Base-by-base conservation (phyloP, 2,888 invertebrate species). In the Drosophila antonietae region DNA sequence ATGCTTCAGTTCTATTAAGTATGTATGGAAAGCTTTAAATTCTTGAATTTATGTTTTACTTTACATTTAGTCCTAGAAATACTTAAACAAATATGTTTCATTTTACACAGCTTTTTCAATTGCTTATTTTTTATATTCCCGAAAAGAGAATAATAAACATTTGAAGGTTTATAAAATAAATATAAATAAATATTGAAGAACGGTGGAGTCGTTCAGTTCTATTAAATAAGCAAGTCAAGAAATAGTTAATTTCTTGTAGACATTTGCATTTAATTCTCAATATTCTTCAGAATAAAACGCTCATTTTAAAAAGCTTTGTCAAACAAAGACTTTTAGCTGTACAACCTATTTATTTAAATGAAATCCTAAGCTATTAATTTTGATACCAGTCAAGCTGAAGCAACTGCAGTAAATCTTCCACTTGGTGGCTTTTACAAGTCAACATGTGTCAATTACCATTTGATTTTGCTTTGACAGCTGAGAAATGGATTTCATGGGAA, bases 401-500 rank as follows among this genome's bases (percentile, higher is more conserved):
- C 37, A 44, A 47, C 8, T 46, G 12, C 18, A 46, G 14, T 46
- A 52, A 65, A 39, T 20, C 60, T 53, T 46, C 5, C n/a, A 63
- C 59, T 72, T 63, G 49, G 58, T 63, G 68, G 72, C 64, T 57
- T 66, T 59, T 46, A 46, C 55, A 59, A 77, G 78, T 80, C 78
- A 84, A 80, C 85, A 82, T 80, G 79, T 84, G 88, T 84, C 86
- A 87, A 89, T 87, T 87, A 84, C 73, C 64, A 70, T 71, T 81
- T 84, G 82, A 76, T 78, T 81, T 78, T 84, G 74, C 76, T 88
- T 77, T 83, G 81, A 77, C 78, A 88, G 65, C 73, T 75, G 82
- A 80, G 81, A 72, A 84, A 87, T 80, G 70, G 68, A 68, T 78
- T 83, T 51, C 53, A 15, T 55, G 58, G 56, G 67, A 68, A 51